phyloP scores from a whole-genome alignment of 2,888 invertebrate species.

The Sinelater perroti region DNA sequence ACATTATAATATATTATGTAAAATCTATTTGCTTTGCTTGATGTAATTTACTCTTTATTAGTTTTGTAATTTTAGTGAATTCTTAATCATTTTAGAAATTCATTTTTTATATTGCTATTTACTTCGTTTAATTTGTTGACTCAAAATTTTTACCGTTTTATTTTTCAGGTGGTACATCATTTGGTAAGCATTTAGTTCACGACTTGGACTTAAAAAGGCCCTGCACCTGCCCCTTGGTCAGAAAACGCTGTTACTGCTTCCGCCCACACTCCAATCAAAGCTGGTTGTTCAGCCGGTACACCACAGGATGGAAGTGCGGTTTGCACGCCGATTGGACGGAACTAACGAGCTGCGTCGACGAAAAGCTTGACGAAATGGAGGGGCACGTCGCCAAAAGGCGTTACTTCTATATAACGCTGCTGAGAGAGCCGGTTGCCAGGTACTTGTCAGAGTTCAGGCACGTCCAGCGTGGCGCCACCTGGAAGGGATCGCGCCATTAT shows the following conservation, averaged over 20 bases:
- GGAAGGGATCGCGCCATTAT: constrained; percentile 85
- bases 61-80: background rate
- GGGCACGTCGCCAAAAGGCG: constrained; percentile 66
- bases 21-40: too few relatives aligned
- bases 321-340: constrained; percentile 99
- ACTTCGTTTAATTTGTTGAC: constrained; percentile 15
- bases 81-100: background rate
- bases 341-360: constrained; percentile 89
- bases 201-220: constrained; percentile 93
- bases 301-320: constrained; percentile 98
- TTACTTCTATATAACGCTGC: constrained; percentile 95
- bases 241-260: constrained; percentile 92
- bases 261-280: constrained; percentile 91
- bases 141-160: background rate
- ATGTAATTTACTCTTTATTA: too few relatives aligned
- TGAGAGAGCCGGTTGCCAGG: constrained; percentile 91
- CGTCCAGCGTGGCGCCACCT: constrained; percentile 95
- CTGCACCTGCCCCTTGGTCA: constrained; percentile 89
- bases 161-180: constrained; percentile 84
- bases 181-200: constrained; percentile 95
- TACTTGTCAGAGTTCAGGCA: constrained; percentile 97
- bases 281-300: constrained; percentile 97
- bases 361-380: constrained; percentile 90
- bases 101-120: background rate
- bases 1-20: too few relatives aligned